Evolutionary conservation across 2,888 invertebrate species (phyloP), one percentile per base, ranked within the genome.

Genomic region (Tiliacea aurago): DNA sequence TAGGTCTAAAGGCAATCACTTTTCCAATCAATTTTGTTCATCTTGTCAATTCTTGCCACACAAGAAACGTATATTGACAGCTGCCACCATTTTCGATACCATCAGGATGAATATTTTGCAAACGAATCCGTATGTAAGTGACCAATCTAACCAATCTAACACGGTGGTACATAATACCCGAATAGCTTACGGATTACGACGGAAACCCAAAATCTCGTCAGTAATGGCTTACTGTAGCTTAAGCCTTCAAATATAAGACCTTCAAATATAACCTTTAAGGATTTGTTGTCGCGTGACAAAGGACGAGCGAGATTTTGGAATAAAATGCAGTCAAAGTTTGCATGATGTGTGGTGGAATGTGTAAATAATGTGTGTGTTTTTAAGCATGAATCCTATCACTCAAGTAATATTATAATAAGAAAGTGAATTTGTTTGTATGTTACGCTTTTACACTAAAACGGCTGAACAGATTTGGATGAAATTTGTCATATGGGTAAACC

Each of bases 201-300:
- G 64, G n/a, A 59, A 72, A 82, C 77, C 79, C 65, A 67, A 76
- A 84, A 81, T 73, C 80, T 85, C 74, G 78, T 80, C 80, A 74
- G 62, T 76, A n/a, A 47, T 47, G 78, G 84, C 73, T 84, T 80
- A 82, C 18, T 49, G 61, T 56, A 76, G 73, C 69, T 81, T 70
- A 79, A 79, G 62, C 66, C 77, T 59, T 79, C 73, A 76, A 71
- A 70, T n/a, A 41, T 11, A 37, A 68, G 49, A 51, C 28, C 13
- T 43, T n/a, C n/a, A n/a, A n/a, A n/a, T n/a, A n/a, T 49, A 53
- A 65, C 23, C 64, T 53, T 68, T 43, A 71, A 79, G 73, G 79
- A 58, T 33, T 61, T 56, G 70, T 73, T n/a, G 10, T 41, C 2
- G 37, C 15, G 1, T 53, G 59, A 53, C 20, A 23, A 45, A 10